phyloP scores from a whole-genome alignment of 1,140 invertebrate genomes.

The Neodiprion lecontei region DNA sequence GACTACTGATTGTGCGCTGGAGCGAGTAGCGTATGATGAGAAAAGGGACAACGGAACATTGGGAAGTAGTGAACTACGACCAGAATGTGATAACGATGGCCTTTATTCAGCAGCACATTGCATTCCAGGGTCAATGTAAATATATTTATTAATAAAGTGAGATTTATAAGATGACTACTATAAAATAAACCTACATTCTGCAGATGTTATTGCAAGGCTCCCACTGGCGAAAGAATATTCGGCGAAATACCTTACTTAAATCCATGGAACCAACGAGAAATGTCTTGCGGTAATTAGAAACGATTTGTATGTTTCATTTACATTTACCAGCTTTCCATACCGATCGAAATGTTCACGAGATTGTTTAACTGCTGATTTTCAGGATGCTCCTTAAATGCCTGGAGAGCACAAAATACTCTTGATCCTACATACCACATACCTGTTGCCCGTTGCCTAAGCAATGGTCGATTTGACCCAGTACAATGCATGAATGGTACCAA shows the following conservation, averaged over 20 bases:
- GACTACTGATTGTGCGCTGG: slow-evolving; percentile 52
- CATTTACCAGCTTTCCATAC: slow-evolving; percentile 59
- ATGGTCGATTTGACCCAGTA: slow-evolving; percentile 65
- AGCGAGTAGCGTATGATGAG: slow-evolving; percentile 57
- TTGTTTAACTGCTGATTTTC: slow-evolving; percentile 28
- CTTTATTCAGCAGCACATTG: slow-evolving; percentile 61
- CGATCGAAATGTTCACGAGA: slow-evolving; percentile 49
- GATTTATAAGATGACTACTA: slow-evolving; percentile 18
- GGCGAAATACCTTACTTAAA: slow-evolving; percentile 62
- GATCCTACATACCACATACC: slow-evolving; percentile 9
- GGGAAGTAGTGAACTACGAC: slow-evolving; percentile 55
- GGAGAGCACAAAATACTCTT: slow-evolving; percentile 28
- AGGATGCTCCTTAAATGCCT: slow-evolving; percentile 33
- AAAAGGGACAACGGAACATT: slow-evolving; percentile 44
- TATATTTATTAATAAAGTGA: slow-evolving; percentile 8
- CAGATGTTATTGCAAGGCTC: slow-evolving; percentile 68
- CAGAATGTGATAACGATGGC: slow-evolving; percentile 65
- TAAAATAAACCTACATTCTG: slow-evolving; percentile 34
- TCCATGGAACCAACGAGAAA: slow-evolving; percentile 49
- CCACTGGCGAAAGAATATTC: slow-evolving; percentile 65
- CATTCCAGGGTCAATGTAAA: slow-evolving; percentile 67
- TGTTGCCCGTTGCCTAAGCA: slow-evolving; percentile 56
- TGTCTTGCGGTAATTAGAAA: slow-evolving; percentile 64
- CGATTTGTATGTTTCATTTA: slow-evolving; percentile 20
- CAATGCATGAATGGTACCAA: slow-evolving; percentile 59